Evolutionary conservation across 2,113 vertebrate species (phyloP).

Genomic region (Pontoporia blainvillei): DNA sequence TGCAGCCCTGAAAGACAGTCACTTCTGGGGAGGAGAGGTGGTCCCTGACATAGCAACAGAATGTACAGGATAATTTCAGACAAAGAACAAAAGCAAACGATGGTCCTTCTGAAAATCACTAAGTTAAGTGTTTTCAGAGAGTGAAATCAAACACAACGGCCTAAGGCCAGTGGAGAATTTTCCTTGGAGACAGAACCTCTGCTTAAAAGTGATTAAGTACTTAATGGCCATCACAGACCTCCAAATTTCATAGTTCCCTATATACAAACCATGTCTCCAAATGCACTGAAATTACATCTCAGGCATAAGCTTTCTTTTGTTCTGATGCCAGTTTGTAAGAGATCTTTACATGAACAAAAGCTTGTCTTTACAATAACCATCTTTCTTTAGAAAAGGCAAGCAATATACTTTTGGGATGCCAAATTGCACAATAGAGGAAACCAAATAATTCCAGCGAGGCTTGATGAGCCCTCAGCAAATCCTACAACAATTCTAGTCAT

Average conservation of each 20-base stretch:
- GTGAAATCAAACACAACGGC: background rate
- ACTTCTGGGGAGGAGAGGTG: conserved; percentile 48
- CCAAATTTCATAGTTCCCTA: background rate
- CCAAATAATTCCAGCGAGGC: conserved; percentile 59
- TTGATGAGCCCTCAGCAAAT: conserved; percentile 65
- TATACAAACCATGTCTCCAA: background rate
- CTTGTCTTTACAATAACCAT: conserved; percentile 65
- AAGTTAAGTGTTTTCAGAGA: conserved; percentile 18
- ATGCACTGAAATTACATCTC: conserved; percentile 23
- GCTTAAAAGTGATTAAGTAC: conserved; percentile 30
- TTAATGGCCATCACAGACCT: conserved; percentile 24
- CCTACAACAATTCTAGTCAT: conserved; percentile 57
- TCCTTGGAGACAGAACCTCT: background rate
- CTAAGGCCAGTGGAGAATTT: background rate
- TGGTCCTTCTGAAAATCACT: conserved; percentile 31
- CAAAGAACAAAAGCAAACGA: conserved; percentile 44
- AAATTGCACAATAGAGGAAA: conserved; percentile 43
- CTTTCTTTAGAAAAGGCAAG: conserved; percentile 51
- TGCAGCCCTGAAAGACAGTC: conserved; percentile 24
- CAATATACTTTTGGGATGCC: conserved; percentile 51
- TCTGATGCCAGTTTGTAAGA: conserved; percentile 47
- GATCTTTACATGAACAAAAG: conserved; percentile 69
- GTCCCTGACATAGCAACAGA: conserved; percentile 1
- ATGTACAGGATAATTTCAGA: conserved; percentile 35
- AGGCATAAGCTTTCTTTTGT: conserved; percentile 54